phyloP scores from a whole-genome alignment of 2,888 invertebrate genomes.

The Colostygia pectinataria region DNA sequence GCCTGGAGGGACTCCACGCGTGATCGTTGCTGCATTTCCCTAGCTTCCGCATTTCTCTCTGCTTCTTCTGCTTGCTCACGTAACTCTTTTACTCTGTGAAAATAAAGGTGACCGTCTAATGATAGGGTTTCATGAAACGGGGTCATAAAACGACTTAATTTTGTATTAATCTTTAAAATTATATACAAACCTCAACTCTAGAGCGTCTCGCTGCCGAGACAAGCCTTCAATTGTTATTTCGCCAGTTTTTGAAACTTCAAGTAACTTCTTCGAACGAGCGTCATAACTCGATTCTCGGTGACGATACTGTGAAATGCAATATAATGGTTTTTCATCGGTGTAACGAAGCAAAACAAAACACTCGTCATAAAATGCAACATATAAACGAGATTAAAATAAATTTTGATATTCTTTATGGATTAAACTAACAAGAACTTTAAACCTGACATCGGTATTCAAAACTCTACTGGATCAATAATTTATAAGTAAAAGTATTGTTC shows the following conservation, averaged over 20 bases:
- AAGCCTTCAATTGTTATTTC: conserved; percentile 69
- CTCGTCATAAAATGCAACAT: neutral
- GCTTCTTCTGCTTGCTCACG: conserved; percentile 55
- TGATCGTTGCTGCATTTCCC: conserved; percentile 46
- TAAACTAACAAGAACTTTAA: no score
- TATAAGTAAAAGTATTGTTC: no score
- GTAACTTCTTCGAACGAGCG: conserved; percentile 63
- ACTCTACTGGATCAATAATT: no score
- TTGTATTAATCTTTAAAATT: neutral
- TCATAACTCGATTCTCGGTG: conserved; percentile 68
- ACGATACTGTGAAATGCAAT: conserved; percentile 55
- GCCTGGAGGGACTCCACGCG: conserved; percentile 57
- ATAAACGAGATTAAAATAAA: no score
- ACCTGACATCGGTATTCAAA: no score
- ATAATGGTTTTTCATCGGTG: conserved; percentile 2
- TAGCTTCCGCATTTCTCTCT: conserved; percentile 45
- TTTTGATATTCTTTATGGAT: no score
- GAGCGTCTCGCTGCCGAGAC: conserved; percentile 68
- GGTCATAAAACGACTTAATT: neutral
- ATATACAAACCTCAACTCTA: conserved; percentile 62
- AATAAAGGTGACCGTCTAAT: neutral
- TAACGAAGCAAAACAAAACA: conserved; percentile 2
- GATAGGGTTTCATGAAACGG: neutral
- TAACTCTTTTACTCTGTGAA: conserved; percentile 65
- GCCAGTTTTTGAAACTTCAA: conserved; percentile 71